These are phyloP conservation scores for Pristionchus maxplancki DNA, from an alignment of 2,888 invertebrate genomes.

Conservation along the genomic window DNA sequence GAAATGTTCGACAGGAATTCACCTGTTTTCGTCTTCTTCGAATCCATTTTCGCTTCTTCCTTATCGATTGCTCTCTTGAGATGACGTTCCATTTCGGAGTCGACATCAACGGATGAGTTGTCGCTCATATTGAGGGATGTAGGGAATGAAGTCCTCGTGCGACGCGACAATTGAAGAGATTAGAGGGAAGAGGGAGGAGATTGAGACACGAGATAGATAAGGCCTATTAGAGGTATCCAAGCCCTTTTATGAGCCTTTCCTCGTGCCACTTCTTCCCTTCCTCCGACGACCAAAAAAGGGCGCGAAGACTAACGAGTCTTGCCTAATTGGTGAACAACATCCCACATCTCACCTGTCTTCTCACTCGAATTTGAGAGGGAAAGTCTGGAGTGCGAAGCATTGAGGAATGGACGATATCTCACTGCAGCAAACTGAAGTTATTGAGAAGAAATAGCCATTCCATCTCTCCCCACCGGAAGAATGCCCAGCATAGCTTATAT, in stretches of 20 bases:
- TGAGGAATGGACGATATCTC: neutral
- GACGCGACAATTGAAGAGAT: neutral
- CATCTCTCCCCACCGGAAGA: neutral
- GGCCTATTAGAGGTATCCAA: neutral
- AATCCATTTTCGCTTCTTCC: neutral
- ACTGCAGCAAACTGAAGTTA: neutral
- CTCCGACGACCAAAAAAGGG: neutral
- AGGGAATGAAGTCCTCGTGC: neutral
- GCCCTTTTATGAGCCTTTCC: neutral
- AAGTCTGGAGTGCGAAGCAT: neutral
- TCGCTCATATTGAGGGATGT: neutral
- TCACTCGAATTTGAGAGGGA: neutral
- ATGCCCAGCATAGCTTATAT: neutral
- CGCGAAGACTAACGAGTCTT: neutral
- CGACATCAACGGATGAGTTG: neutral
- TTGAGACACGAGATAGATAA: neutral
- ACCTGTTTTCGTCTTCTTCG: neutral
- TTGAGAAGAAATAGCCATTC: neutral
- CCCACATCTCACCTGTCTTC: neutral
- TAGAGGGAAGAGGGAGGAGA: neutral
- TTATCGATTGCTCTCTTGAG: neutral
- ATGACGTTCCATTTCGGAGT: neutral
- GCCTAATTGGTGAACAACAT: conserved; percentile 1
- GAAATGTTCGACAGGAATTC: neutral
- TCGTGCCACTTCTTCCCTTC: neutral